These are phyloP conservation scores for Boleophthalmus pectinirostris DNA, from an alignment of 2,113 vertebrate species.

Conservation along the genomic window DNA sequence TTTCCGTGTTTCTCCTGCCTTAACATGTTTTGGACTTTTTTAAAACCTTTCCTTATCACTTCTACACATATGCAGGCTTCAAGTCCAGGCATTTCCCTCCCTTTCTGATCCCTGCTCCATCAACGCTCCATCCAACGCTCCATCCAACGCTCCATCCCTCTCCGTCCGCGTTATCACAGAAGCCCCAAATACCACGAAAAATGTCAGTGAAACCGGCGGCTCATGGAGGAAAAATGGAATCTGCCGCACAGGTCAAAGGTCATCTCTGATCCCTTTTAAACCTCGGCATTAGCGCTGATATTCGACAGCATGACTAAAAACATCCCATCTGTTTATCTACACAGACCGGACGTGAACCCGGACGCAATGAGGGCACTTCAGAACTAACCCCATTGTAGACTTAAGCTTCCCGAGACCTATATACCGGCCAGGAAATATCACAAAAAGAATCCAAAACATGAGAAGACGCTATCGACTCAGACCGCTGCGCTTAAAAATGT, in stretches of 20 bases:
- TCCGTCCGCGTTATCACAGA: neutral
- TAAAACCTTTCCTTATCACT: neutral
- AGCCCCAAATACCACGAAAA: slow-evolving; percentile 6
- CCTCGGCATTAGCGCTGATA: slow-evolving; percentile 55
- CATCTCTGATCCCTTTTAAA: slow-evolving; percentile 61
- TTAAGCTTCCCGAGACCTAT: slow-evolving; percentile 45
- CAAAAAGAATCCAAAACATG: slow-evolving; percentile 28
- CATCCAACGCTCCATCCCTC: neutral
- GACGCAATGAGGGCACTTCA: slow-evolving; percentile 34
- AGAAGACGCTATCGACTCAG: too few relatives aligned
- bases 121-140: neutral
- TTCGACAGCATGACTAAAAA: slow-evolving; percentile 48
- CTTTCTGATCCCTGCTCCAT: neutral
- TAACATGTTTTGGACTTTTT: neutral
- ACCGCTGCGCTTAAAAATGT: too few relatives aligned
- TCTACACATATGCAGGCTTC: neutral
- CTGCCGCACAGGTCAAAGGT: slow-evolving; percentile 46
- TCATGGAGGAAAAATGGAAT: slow-evolving; percentile 6
- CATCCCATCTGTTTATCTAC: slow-evolving; percentile 67
- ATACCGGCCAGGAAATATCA: slow-evolving; percentile 37
- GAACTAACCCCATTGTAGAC: slow-evolving; percentile 31
- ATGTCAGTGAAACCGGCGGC: neutral
- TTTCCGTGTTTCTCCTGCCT: neutral
- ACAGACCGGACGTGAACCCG: slow-evolving; percentile 13
- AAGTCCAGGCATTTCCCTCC: neutral